These are phyloP conservation scores for Hassar affinis DNA, from an alignment of 2,113 vertebrate species.

Conservation along the genomic window DNA sequence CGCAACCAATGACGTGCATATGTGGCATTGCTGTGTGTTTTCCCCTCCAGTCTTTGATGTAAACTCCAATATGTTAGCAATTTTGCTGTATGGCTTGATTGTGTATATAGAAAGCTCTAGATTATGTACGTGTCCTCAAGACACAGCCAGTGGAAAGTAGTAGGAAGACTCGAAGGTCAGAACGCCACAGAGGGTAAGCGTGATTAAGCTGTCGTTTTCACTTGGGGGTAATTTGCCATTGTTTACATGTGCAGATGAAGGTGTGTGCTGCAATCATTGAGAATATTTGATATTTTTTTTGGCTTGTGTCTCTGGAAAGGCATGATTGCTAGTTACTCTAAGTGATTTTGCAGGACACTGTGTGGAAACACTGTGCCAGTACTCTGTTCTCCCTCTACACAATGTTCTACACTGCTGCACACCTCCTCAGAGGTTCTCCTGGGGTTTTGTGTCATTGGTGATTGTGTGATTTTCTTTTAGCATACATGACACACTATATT, in stretches of 20 bases:
- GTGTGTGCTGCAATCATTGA: background rate
- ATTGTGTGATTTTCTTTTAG: background rate
- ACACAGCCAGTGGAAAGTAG: background rate
- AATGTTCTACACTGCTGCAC: background rate
- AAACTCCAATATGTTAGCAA: background rate
- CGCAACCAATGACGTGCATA: too few relatives aligned
- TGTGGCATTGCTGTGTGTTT: too few relatives aligned
- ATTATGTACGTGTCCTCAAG: background rate
- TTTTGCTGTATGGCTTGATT: background rate
- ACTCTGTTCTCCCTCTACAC: background rate
- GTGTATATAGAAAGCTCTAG: background rate
- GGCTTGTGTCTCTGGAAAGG: background rate
- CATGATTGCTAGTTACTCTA: background rate
- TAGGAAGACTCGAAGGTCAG: background rate
- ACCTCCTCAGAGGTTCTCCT: background rate
- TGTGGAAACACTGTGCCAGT: background rate
- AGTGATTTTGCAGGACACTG: slow-evolving; percentile 3
- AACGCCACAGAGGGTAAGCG: background rate
- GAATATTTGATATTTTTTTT: background rate
- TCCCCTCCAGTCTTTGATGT: too few relatives aligned
- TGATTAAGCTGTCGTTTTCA: background rate
- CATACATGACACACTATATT: background rate
- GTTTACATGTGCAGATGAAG: background rate
- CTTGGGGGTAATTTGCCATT: background rate
- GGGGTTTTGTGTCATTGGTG: background rate